phyloP scores from a whole-genome alignment of 2,797 vertebrate species.

The Enteromius unitaeniatus region DNA sequence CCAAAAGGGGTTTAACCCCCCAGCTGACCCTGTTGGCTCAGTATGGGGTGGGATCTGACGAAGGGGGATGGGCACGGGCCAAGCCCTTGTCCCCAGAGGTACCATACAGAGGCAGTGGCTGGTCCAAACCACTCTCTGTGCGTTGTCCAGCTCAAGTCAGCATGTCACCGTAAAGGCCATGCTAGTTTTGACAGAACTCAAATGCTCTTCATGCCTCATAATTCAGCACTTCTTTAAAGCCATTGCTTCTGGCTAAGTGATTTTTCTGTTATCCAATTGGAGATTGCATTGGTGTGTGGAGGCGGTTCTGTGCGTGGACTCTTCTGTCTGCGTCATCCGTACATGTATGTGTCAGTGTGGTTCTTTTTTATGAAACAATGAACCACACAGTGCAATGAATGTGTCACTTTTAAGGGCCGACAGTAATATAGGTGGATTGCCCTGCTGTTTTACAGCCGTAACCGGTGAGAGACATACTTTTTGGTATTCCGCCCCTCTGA shows the following conservation, averaged over 20 bases:
- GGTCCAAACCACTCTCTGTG: constrained; percentile 9
- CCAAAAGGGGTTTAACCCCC: constrained; percentile 39
- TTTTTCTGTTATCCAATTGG: constrained; percentile 7
- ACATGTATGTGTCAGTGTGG: constrained; percentile 5
- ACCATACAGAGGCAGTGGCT: constrained; percentile 33
- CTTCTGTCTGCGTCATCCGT: constrained; percentile 24
- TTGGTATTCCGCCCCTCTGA: background rate
- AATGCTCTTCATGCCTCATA: constrained; percentile 41
- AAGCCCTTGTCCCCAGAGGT: constrained; percentile 37
- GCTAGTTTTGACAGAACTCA: constrained; percentile 51
- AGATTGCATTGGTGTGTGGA: constrained; percentile 21
- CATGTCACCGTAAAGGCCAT: constrained; percentile 48
- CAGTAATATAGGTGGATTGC: constrained; percentile 16
- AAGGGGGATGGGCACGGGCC: background rate
- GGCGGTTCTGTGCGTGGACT: background rate
- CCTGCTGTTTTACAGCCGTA: background rate
- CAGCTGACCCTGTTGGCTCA: constrained; percentile 41
- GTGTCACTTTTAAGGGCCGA: constrained; percentile 35
- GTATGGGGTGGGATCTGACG: constrained; percentile 4
- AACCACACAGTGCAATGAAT: constrained; percentile 25
- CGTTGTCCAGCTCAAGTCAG: constrained; percentile 25
- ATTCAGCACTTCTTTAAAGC: constrained; percentile 30
- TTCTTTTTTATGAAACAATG: constrained; percentile 25
- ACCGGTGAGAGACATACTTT: background rate
- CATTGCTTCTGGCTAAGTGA: constrained; percentile 21